phyloP scores from a whole-genome alignment of 2,113 vertebrate genomes.

The Mormyrus iriodes region DNA sequence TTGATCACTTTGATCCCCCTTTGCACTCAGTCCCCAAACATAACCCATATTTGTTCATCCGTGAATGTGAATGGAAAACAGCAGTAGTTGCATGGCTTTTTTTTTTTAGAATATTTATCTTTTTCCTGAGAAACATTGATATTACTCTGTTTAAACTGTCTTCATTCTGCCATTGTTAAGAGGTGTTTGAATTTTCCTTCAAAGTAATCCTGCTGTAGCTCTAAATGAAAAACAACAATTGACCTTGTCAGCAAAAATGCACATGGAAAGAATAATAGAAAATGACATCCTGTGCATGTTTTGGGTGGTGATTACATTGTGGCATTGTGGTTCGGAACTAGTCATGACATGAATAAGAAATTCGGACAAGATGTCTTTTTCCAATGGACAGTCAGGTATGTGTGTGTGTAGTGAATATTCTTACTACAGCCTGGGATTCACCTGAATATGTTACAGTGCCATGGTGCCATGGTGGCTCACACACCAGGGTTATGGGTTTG shows the following conservation, averaged over 20 bases:
- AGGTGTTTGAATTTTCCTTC: not conserved
- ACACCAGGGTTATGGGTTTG: not conserved
- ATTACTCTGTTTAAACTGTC: not conserved
- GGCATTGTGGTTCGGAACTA: not conserved
- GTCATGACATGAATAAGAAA: not conserved
- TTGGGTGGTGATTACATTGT: not conserved
- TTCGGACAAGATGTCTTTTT: not conserved
- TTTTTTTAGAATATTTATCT: not conserved
- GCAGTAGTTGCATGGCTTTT: not conserved
- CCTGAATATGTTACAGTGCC: not conserved
- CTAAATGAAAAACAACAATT: conserved; percentile 11
- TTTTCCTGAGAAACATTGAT: not conserved
- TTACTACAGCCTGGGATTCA: not conserved
- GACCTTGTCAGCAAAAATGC: not conserved
- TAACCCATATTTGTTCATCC: not conserved
- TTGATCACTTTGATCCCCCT: not conserved
- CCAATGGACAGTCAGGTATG: not conserved
- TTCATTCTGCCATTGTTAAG: not conserved
- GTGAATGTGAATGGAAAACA: not conserved
- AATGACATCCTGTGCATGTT: not conserved
- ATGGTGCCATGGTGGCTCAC: not conserved
- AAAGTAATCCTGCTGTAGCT: not conserved
- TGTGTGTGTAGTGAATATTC: not conserved
- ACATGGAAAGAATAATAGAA: not conserved
- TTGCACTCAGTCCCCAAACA: not conserved